A percentile compares a stretch with the other conserved stretches of the same genome.
These are phyloP conservation scores for Odontophorus gujanensis DNA, from an alignment of 2,113 vertebrate species.

Conservation along the genomic window DNA sequence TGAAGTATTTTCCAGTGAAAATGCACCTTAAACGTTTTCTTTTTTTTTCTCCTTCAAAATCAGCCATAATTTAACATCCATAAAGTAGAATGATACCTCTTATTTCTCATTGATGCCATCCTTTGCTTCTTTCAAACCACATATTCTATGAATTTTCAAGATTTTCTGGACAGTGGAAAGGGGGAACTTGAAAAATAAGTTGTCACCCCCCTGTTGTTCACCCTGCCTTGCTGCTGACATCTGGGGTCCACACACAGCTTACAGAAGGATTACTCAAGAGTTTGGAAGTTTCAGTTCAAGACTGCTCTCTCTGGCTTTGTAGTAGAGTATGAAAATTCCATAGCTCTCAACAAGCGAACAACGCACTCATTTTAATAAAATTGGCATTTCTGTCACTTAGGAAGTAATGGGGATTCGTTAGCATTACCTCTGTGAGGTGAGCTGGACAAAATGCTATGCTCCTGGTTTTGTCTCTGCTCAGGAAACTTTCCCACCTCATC, in stretches of 20 bases:
- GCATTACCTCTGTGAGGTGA: neutral
- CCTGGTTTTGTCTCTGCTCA: neutral
- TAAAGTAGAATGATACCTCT: neutral
- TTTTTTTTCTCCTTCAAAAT: neutral
- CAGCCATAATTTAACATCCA: neutral
- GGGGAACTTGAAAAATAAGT: neutral
- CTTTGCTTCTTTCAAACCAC: neutral
- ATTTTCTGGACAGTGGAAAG: neutral
- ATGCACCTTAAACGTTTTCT: neutral
- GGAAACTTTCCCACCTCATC: too few relatives aligned
- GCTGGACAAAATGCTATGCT: neutral
- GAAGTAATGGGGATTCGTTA: neutral
- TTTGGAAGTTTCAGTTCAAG: neutral
- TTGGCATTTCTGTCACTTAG: neutral
- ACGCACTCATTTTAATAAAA: neutral
- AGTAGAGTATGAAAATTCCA: neutral
- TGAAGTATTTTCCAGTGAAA: neutral
- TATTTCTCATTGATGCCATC: neutral
- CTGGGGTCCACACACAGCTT: neutral
- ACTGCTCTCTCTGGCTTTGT: neutral
- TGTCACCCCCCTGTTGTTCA: too few relatives aligned
- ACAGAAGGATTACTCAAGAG: neutral
- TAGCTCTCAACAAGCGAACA: neutral
- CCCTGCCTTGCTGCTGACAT: neutral
- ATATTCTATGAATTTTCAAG: neutral